phyloP scores from a whole-genome alignment of 1,140 invertebrate genomes.

The Phocides pigmalion region DNA sequence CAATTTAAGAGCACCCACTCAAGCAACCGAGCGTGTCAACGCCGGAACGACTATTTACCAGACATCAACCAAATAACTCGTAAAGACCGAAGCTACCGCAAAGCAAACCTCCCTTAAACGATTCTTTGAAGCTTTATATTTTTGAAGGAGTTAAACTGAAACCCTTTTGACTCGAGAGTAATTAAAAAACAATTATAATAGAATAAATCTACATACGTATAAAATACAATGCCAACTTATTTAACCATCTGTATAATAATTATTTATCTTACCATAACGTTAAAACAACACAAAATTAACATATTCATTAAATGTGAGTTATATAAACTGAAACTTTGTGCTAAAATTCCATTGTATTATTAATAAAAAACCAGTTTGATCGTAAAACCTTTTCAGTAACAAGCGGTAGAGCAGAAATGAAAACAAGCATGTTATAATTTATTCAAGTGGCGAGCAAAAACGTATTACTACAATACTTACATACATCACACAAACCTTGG shows the following conservation, averaged over 20 bases:
- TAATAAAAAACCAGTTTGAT: too few relatives aligned
- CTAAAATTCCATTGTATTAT: too few relatives aligned
- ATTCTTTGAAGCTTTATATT: neutral
- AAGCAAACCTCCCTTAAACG: conserved; percentile 2
- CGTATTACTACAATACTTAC: conserved; percentile 33
- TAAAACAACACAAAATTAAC: too few relatives aligned
- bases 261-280: too few relatives aligned
- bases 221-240: too few relatives aligned
- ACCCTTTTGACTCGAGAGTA: neutral
- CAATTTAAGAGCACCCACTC: conserved; percentile 56
- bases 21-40: conserved; percentile 63
- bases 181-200: neutral
- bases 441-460: conserved; percentile 53
- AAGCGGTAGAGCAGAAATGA: conserved; percentile 8
- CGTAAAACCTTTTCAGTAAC: neutral
- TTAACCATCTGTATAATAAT: too few relatives aligned
- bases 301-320: too few relatives aligned
- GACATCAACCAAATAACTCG: conserved; percentile 39
- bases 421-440: conserved; percentile 53
- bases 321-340: too few relatives aligned
- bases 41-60: conserved; percentile 48
- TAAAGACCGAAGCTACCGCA: conserved; percentile 12
- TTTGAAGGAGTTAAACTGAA: conserved; percentile 2
- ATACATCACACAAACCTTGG: conserved; percentile 51
- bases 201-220: neutral